These are phyloP conservation scores for Hyppa rectilinea DNA, from an alignment of 2,888 invertebrate species.

Conservation along the genomic window DNA sequence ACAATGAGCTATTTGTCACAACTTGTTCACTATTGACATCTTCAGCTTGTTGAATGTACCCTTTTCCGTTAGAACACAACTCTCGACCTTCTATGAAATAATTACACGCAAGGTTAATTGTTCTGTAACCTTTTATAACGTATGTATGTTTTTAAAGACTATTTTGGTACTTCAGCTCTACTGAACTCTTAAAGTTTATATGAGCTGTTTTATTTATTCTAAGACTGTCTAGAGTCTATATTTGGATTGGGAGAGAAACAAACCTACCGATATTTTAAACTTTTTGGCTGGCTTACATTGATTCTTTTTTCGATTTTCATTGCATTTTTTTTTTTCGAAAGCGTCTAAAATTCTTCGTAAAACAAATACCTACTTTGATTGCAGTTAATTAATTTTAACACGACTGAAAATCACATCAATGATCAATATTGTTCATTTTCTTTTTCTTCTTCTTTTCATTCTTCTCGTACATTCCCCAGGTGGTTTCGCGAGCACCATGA, in stretches of 20 bases:
- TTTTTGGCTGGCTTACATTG: not conserved
- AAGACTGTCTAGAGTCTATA: not conserved
- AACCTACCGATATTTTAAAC: not conserved
- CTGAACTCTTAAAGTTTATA: conserved; percentile 30
- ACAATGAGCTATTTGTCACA: conserved; percentile 60
- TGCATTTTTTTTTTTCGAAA: not conserved
- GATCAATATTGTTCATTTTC: too few species aligned
- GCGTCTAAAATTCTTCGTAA: too few species aligned
- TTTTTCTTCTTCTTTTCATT: not conserved
- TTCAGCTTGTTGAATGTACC: conserved; percentile 32
- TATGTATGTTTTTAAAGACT: not conserved
- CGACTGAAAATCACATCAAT: not conserved
- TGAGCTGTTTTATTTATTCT: conserved; percentile 6
- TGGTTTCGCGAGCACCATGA: conserved; percentile 95
- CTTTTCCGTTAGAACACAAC: not conserved
- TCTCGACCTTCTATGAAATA: not conserved
- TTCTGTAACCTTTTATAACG: conserved; percentile 9
- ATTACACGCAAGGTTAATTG: not conserved
- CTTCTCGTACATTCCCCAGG: conserved; percentile 76
- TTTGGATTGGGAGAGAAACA: not conserved
- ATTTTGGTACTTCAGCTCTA: not conserved
- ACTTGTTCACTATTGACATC: conserved; percentile 47
- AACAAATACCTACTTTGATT: not conserved
- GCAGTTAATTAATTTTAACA: not conserved
- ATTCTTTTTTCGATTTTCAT: not conserved